These are phyloP conservation scores for Trichopria drosophilae DNA, from an alignment of 2,888 invertebrate genomes.

Conservation along the genomic window DNA sequence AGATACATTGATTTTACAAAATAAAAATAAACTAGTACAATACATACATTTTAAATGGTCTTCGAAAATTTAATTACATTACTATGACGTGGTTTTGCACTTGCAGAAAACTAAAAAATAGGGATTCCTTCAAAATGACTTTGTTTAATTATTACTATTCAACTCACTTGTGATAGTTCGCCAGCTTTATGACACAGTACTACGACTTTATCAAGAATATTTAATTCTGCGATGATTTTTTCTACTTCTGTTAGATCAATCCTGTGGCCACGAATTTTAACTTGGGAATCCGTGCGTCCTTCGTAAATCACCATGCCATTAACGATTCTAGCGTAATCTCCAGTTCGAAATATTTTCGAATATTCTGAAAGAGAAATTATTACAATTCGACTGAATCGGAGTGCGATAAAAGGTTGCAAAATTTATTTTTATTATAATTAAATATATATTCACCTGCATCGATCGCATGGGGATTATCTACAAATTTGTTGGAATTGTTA, in stretches of 20 bases:
- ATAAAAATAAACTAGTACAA: constrained; percentile 59
- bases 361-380: constrained; percentile 61
- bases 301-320: constrained; percentile 73
- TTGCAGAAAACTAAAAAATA: too few relatives aligned
- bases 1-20: too few relatives aligned
- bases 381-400: constrained; percentile 3
- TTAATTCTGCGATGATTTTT: constrained; percentile 67
- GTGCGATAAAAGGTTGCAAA: neutral
- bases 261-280: constrained; percentile 83
- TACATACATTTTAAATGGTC: too few relatives aligned
- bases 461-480: constrained; percentile 72
- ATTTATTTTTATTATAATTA: neutral
- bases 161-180: constrained; percentile 61
- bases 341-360: constrained; percentile 77
- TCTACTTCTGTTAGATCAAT: constrained; percentile 86
- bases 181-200: constrained; percentile 80
- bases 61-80: too few relatives aligned
- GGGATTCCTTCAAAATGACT: neutral
- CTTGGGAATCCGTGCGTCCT: constrained; percentile 83
- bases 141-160: neutral
- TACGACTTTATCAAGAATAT: constrained; percentile 73
- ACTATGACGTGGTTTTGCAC: too few relatives aligned
- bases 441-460: constrained; percentile 61
- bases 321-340: constrained; percentile 77
- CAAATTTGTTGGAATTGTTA: constrained; percentile 73